Evolutionary conservation across 1,140 invertebrate species (phyloP).

Genomic region (Philopotamus ludificatus): DNA sequence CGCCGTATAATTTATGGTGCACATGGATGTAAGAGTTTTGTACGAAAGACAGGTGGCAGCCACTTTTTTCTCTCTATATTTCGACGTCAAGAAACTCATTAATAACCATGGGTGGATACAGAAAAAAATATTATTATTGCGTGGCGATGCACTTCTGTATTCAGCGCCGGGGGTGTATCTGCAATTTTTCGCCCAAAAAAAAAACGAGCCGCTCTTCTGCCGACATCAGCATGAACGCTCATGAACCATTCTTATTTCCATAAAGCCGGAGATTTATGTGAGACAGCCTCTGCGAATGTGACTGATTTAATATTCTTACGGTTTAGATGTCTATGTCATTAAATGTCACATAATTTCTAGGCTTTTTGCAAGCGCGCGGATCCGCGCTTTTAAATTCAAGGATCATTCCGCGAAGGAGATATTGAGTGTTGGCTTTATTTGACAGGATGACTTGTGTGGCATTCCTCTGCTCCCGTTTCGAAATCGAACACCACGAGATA

Average conservation of each 20-base stretch:
- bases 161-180: not conserved
- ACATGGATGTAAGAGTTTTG: not conserved
- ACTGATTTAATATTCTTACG: conserved; percentile 34
- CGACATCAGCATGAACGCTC: conserved; percentile 29
- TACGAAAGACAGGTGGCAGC: conserved; percentile 16
- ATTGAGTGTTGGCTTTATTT: conserved; percentile 26
- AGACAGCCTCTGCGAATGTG: conserved; percentile 28
- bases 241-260: conserved; percentile 30
- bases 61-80: conserved; percentile 4
- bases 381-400: conserved; percentile 27
- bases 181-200: not conserved
- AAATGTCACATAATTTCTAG: conserved; percentile 39
- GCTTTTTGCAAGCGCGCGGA: conserved; percentile 13
- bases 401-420: conserved; percentile 23
- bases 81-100: conserved; percentile 10
- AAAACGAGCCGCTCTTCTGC: not conserved
- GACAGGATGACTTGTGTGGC: conserved; percentile 30
- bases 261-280: conserved; percentile 35
- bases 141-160: not conserved
- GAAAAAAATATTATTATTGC: not conserved
- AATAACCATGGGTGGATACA: not conserved
- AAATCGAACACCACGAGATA: too few species aligned
- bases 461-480: not conserved
- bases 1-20: conserved; percentile 24
- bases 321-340: conserved; percentile 31